A percentile compares a stretch with the other conserved stretches of the same genome.
Conservation (phyloP, 1,140 invertebrate species). For the Cherax quadricarinatus region DNA sequence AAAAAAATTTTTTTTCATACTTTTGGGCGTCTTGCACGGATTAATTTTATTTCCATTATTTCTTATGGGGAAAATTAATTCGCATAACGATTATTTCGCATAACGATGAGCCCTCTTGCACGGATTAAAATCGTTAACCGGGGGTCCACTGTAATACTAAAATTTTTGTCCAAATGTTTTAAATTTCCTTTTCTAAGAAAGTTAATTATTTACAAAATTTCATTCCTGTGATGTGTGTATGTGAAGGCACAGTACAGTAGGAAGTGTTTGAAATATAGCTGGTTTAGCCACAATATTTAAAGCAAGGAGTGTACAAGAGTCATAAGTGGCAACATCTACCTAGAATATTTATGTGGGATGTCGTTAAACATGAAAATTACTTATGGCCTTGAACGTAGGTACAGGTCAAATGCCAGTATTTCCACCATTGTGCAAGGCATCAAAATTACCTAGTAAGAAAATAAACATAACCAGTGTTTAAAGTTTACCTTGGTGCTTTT, state of each 20-base stretch:
- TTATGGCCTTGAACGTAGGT: no score
- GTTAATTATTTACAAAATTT: neutral
- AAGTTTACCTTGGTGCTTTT: neutral
- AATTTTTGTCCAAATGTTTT: constrained; percentile 7
- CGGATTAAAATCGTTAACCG: no score
- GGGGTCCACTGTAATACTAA: neutral
- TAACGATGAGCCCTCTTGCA: no score
- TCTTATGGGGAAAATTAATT: no score
- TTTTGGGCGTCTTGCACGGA: no score
- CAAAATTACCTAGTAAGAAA: neutral
- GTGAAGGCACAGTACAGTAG: neutral
- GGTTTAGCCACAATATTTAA: neutral
- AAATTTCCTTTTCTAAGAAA: neutral
- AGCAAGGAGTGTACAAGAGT: neutral
- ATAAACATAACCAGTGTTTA: neutral
- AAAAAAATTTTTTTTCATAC: no score
- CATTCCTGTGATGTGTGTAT: neutral
- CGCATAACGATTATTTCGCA: no score
- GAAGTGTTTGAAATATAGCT: neutral
- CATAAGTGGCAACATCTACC: neutral
- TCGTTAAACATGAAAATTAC: no score
- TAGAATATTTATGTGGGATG: neutral
- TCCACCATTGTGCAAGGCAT: neutral
- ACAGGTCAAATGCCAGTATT: no score
- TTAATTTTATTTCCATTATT: no score